These are phyloP conservation scores for Ericerus pela DNA, from an alignment of 1,140 invertebrate genomes.

Conservation along the genomic window DNA sequence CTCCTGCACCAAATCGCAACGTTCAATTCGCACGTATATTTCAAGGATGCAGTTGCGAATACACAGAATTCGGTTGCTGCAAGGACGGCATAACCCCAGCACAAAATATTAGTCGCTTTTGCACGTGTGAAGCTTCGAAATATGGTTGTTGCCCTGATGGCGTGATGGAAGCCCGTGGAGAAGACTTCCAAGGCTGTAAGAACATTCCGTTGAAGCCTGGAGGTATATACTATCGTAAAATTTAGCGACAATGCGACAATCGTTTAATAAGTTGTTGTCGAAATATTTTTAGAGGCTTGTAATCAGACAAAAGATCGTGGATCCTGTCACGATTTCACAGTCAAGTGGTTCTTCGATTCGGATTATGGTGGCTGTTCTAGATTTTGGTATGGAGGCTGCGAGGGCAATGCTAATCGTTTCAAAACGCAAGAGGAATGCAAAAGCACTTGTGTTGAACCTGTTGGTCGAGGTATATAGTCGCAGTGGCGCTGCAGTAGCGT, in stretches of 20 bases:
- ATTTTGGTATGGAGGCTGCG: slow-evolving; percentile 92
- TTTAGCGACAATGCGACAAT: no score
- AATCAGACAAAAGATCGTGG: slow-evolving; percentile 58
- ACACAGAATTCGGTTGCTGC: slow-evolving; percentile 71
- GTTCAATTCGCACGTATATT: no score
- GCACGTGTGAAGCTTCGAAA: slow-evolving; percentile 58
- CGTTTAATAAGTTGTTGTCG: not conserved
- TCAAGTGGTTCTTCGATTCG: slow-evolving; percentile 79
- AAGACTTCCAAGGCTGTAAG: slow-evolving; percentile 67
- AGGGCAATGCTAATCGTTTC: slow-evolving; percentile 82
- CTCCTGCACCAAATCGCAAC: no score
- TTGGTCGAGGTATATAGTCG: slow-evolving; percentile 48
- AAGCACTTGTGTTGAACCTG: slow-evolving; percentile 66
- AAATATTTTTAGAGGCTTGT: slow-evolving; percentile 45
- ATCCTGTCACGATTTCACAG: slow-evolving; percentile 62
- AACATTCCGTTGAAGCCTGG: slow-evolving; percentile 46
- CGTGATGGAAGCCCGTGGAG: slow-evolving; percentile 55
- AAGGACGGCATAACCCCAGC: slow-evolving; percentile 62
- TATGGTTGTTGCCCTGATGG: slow-evolving; percentile 81
- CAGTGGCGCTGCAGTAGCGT: not conserved
- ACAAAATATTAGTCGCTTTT: slow-evolving; percentile 49
- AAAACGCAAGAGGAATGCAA: slow-evolving; percentile 72
- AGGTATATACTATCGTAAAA: slow-evolving; percentile 32
- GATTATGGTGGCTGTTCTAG: slow-evolving; percentile 74
- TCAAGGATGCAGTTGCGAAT: slow-evolving; percentile 63